A percentile compares a stretch with the other conserved stretches of the same genome.
These are phyloP conservation scores for Chloromyia formosa DNA, from an alignment of 2,888 invertebrate species.

Conservation along the genomic window DNA sequence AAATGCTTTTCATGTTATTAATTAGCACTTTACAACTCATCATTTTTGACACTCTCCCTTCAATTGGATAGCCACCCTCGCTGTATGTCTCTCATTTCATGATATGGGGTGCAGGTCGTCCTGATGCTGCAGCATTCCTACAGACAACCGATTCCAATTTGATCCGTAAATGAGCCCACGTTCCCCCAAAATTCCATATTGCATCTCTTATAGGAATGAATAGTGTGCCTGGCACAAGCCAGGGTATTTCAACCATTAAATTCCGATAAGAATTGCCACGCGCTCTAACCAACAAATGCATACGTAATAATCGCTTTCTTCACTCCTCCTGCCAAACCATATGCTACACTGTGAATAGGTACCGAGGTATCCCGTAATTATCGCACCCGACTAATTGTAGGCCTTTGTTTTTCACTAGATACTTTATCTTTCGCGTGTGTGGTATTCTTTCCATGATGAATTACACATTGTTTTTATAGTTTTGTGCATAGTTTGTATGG, in stretches of 20 bases:
- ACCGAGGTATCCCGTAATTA: conserved; percentile 21
- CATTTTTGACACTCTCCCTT: conserved; percentile 27
- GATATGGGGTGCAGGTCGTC: too few relatives aligned
- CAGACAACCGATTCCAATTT: too few relatives aligned
- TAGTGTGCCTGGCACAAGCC: not conserved
- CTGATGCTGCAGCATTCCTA: too few relatives aligned
- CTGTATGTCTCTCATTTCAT: too few relatives aligned
- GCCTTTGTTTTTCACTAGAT: conserved; percentile 23
- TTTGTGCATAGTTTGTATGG: too few relatives aligned
- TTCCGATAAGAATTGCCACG: conserved; percentile 39
- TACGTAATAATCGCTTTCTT: not conserved
- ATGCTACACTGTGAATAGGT: conserved; percentile 21
- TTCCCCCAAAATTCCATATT: not conserved
- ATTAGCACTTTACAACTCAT: conserved; percentile 42
- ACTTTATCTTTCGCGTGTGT: conserved; percentile 8
- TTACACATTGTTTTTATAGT: too few relatives aligned
- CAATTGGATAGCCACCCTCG: conserved; percentile 1
- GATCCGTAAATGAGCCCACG: too few relatives aligned
- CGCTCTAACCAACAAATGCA: not conserved
- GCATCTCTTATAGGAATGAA: not conserved
- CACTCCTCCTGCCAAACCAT: conserved; percentile 11
- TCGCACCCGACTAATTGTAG: conserved; percentile 37
- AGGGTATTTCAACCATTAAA: not conserved
- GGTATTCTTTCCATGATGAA: not conserved
- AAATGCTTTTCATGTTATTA: conserved; percentile 35